Evolutionary conservation across 2,888 invertebrate genomes (phyloP).

Genomic region (Melitaea athalia): DNA sequence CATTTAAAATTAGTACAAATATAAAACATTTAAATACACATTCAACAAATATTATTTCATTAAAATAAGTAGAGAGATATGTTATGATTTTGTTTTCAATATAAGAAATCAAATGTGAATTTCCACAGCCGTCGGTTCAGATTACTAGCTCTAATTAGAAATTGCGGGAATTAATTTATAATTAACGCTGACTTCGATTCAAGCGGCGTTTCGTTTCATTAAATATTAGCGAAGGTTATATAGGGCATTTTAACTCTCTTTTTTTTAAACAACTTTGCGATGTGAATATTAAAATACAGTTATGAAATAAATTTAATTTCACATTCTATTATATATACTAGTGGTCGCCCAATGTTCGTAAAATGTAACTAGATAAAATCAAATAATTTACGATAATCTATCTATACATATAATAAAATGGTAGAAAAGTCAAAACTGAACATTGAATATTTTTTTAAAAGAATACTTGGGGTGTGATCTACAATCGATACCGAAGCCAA

Average conservation of each 20-base stretch:
- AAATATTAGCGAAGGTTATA: constrained; percentile 1
- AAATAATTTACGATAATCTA: too few species aligned
- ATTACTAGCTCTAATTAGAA: constrained; percentile 14
- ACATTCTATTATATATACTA: too few species aligned
- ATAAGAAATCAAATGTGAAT: background rate
- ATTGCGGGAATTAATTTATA: constrained; percentile 10
- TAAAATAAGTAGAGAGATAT: background rate
- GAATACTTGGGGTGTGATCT: too few species aligned
- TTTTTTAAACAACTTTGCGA: background rate
- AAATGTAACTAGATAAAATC: too few species aligned
- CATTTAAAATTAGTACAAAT: too few species aligned
- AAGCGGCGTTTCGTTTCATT: constrained; percentile 8
- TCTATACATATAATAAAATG: too few species aligned
- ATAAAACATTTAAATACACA: too few species aligned
- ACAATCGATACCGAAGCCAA: too few species aligned
- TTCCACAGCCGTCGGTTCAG: background rate
- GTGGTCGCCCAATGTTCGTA: too few species aligned
- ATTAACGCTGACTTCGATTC: constrained; percentile 8
- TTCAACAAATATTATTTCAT: background rate
- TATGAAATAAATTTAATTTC: background rate
- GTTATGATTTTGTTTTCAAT: background rate
- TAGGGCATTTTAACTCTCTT: background rate
- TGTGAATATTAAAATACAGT: background rate
- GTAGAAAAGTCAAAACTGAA: too few species aligned
- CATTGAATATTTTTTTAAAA: too few species aligned